A percentile compares a stretch with the other conserved stretches of the same genome.
Conservation (phyloP, 53 echinoderm and acorn worm species). For the Apostichopus leukothele region DNA sequence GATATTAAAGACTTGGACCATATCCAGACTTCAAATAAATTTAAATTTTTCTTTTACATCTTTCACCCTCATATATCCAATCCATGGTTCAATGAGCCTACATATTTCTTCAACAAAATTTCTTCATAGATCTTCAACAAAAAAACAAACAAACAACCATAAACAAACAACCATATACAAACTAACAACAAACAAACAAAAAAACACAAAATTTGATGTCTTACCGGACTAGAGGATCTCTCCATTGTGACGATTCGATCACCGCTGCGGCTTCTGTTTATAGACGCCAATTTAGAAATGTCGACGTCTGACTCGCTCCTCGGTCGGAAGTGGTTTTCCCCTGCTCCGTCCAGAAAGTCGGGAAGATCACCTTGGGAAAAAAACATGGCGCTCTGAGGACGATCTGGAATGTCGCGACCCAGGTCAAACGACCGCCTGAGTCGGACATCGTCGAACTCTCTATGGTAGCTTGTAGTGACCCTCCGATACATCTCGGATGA, state of each 20-base stretch:
- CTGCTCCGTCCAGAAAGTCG: slow-evolving; percentile 15
- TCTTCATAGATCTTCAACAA: no score
- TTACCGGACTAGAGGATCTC: slow-evolving; percentile 35
- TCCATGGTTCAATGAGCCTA: no score
- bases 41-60: no score
- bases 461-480: slow-evolving; percentile 41
- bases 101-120: no score
- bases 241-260: slow-evolving; percentile 1
- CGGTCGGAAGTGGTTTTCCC: background rate
- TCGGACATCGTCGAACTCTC: slow-evolving; percentile 36
- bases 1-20: no score
- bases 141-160: no score
- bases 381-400: slow-evolving; percentile 46
- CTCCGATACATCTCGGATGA: slow-evolving; percentile 43
- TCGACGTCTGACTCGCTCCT: slow-evolving; percentile 48
- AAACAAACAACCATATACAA: background rate
- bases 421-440: slow-evolving; percentile 39
- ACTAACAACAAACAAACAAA: background rate
- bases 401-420: slow-evolving; percentile 32
- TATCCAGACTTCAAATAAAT: no score
- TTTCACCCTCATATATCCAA: no score
- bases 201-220: background rate
- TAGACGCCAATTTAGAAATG: background rate
- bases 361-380: slow-evolving; percentile 23
- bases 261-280: slow-evolving; percentile 31